Percentiles rank a stretch among this genome's conserved stretches.
Conservation (phyloP, 1,140 invertebrate genomes). For the Rhyzopertha dominica region DNA sequence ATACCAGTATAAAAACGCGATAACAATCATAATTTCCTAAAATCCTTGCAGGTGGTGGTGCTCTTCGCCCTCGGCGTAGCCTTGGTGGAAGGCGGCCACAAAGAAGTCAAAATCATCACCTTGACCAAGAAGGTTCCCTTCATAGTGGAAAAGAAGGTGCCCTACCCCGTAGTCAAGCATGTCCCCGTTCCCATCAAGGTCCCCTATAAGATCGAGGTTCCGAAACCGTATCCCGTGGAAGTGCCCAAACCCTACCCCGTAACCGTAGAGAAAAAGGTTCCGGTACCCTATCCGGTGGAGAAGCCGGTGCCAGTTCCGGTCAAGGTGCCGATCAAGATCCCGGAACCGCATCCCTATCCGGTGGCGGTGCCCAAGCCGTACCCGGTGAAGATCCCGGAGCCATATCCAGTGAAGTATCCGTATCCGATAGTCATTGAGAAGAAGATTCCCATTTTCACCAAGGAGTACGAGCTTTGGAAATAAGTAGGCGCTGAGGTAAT, state of each 20-base stretch:
- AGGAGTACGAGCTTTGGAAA: too few species aligned
- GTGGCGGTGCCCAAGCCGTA: conserved; percentile 22
- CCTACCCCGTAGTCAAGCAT: conserved; percentile 32
- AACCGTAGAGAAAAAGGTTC: conserved; percentile 53
- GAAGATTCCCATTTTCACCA: conserved; percentile 17
- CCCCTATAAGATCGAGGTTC: conserved; percentile 35
- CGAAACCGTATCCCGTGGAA: conserved; percentile 49
- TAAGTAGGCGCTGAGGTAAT: too few species aligned
- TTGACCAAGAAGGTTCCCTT: conserved; percentile 29
- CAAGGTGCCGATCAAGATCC: conserved; percentile 43
- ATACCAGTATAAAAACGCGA: too few species aligned
- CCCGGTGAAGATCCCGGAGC: conserved; percentile 38
- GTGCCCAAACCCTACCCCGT: conserved; percentile 54
- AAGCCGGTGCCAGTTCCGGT: conserved; percentile 54
- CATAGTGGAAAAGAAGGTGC: conserved; percentile 36
- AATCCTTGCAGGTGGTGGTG: too few species aligned
- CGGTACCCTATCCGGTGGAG: conserved; percentile 50
- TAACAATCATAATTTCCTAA: too few species aligned
- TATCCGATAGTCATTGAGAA: conserved; percentile 30
- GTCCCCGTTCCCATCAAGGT: conserved; percentile 31
- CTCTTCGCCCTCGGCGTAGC: too few species aligned
- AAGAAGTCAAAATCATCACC: conserved; percentile 23
- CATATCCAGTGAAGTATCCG: conserved; percentile 29
- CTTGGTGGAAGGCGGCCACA: too few species aligned
- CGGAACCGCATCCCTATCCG: too few species aligned